A percentile compares a stretch with the other conserved stretches of the same genome.
phyloP scores from a whole-genome alignment of 1,140 invertebrate genomes.

The Lasioglossum albipes region DNA sequence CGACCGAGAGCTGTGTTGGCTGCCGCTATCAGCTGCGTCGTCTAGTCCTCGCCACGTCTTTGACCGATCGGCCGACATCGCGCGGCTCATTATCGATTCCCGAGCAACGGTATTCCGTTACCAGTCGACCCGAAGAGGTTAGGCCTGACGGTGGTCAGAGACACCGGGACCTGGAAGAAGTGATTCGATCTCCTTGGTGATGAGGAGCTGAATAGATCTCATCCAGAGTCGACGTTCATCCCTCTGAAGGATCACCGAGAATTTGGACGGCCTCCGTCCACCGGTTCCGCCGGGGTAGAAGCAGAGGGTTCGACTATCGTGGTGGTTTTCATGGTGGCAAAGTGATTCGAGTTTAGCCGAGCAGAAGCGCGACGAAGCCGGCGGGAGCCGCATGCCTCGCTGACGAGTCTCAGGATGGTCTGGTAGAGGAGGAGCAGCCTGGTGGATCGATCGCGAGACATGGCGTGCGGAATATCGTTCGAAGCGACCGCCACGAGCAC shows the following conservation, averaged over 20 bases:
- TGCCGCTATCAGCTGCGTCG: constrained; percentile 27
- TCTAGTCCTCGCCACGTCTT: constrained; percentile 25
- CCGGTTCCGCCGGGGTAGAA: neutral
- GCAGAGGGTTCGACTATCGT: constrained; percentile 1
- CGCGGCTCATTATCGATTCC: constrained; percentile 8
- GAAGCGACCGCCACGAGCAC: constrained; percentile 74
- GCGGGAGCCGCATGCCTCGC: constrained; percentile 20
- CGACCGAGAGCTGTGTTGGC: neutral
- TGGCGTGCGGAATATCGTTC: constrained; percentile 75
- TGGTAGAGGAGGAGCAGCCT: constrained; percentile 66
- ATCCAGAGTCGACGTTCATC: no score
- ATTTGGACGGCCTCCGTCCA: neutral
- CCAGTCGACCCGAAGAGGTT: constrained; percentile 25
- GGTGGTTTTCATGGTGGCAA: constrained; percentile 52
- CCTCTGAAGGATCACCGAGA: no score
- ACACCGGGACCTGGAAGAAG: no score
- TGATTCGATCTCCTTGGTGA: no score
- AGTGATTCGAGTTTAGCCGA: constrained; percentile 43
- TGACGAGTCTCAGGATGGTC: constrained; percentile 68
- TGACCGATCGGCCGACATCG: neutral
- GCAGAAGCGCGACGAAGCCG: constrained; percentile 2
- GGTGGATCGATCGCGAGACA: constrained; percentile 67
- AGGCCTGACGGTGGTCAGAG: neutral
- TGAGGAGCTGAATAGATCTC: no score
- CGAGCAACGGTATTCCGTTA: neutral